Base-by-base conservation (phyloP, 2,888 invertebrate genomes). In the Zaprionus obscuricornis region DNA sequence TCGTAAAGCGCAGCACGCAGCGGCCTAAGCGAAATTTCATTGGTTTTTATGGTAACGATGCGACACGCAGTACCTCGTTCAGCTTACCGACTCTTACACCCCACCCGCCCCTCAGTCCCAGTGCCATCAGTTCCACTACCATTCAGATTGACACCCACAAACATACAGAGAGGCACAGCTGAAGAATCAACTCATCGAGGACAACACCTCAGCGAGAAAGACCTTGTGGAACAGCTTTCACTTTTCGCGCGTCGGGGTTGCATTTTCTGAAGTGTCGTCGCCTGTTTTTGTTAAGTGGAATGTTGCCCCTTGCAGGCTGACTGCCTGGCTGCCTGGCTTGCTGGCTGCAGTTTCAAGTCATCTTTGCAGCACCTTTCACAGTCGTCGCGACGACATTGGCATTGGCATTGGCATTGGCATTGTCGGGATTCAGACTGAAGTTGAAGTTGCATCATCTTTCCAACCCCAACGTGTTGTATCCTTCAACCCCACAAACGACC, bases 21-120 rank as follows among this genome's bases (percentile, higher is more conserved):
- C 54, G 47, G 62, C 66, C 70, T 84, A 77, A 81, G 71, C 81
- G 85, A 86, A 77, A 77, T 84, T 84, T 81, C 78, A 86, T 81
- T 86, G 75, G 66, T 64, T 85, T 85, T 85, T 78, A 78, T 62
- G 78, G 56, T 57, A 74, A 71, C 65, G 74, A 69, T 60, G 56
- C 22, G 54, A 36, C 42, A 22, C 31, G n/a, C 34, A 29, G 27
- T 22, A 16, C 26, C 22, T 17, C 52, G n/a, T n/a, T 24, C 26
- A 6, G 6, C 14, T 24, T 6, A 24, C 13, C 8, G 7, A 1
- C 13, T 8, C 10, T 5, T 10, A 16, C 4, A 6, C 20, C 4
- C 14, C 29, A 26, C 11, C 16, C 29, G 20, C 4, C 22, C 49
- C n/a, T n/a, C n/a, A n/a, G n/a, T n/a, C n/a, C n/a, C n/a, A n/a